Conservation (phyloP, 2,113 vertebrate species). For the Chlamydotis undulata region DNA sequence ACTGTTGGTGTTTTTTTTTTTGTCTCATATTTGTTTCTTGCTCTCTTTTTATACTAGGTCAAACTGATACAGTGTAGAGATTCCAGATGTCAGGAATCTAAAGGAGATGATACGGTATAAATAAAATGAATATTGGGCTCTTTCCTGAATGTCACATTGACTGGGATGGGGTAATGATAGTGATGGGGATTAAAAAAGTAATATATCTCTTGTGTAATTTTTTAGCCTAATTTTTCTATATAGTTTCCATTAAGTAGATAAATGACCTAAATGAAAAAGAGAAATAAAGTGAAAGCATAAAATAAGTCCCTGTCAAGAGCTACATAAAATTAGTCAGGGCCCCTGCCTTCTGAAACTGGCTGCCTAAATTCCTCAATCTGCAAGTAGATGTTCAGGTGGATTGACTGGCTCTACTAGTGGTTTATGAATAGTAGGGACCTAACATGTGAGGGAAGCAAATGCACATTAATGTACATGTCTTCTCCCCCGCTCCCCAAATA, state of each 20-base stretch:
- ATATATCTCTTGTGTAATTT: slow-evolving; percentile 43
- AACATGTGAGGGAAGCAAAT: background rate
- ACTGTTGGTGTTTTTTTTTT: background rate
- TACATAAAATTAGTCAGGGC: background rate
- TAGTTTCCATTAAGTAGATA: slow-evolving; percentile 54
- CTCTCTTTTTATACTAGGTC: background rate
- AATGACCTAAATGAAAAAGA: slow-evolving; percentile 48
- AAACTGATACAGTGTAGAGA: background rate
- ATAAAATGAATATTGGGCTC: background rate
- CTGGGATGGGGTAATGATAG: background rate
- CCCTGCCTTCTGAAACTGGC: background rate
- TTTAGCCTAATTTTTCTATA: slow-evolving; percentile 51
- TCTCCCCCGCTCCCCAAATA: background rate
- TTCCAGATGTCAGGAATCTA: background rate
- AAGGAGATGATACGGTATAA: background rate
- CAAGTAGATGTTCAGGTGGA: background rate
- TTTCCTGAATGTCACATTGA: slow-evolving; percentile 1
- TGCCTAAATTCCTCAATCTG: background rate
- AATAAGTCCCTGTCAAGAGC: slow-evolving; percentile 53
- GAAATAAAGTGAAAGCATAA: slow-evolving; percentile 33
- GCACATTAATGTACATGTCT: background rate
- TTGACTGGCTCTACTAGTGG: background rate
- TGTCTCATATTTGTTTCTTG: background rate
- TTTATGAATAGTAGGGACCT: background rate
- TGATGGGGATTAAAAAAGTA: slow-evolving; percentile 35